phyloP scores from a whole-genome alignment of 2,888 invertebrate genomes.

The Oligia fasciuncula region DNA sequence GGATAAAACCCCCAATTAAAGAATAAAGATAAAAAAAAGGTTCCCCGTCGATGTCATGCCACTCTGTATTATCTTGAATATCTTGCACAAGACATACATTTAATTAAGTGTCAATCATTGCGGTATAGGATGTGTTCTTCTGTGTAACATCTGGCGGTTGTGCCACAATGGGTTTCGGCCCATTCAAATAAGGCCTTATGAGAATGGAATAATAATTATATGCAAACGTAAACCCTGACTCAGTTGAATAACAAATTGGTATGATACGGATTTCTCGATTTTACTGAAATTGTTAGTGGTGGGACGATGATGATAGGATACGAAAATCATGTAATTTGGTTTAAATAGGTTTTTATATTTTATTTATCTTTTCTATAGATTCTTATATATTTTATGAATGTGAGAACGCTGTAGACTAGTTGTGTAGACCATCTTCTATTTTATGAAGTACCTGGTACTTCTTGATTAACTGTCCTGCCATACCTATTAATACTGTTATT shows the following conservation, averaged over 20 bases:
- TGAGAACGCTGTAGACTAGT: no score
- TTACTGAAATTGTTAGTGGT: background rate
- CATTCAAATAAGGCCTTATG: slow-evolving; percentile 40
- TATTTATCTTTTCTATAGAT: background rate
- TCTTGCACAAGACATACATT: slow-evolving; percentile 16
- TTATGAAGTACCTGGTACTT: no score
- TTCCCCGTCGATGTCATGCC: background rate
- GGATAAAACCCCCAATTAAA: no score
- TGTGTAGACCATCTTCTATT: no score
- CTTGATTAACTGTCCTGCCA: no score
- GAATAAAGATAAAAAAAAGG: no score
- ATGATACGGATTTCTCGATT: background rate
- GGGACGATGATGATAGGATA: background rate
- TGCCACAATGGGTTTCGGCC: slow-evolving; percentile 13
- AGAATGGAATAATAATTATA: slow-evolving; percentile 36
- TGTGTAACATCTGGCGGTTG: slow-evolving; percentile 47
- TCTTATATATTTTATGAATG: no score
- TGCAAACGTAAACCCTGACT: slow-evolving; percentile 10
- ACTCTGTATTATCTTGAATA: background rate
- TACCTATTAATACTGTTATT: no score
- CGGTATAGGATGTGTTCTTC: slow-evolving; percentile 42
- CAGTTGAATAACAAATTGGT: slow-evolving; percentile 16
- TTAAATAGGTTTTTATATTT: background rate
- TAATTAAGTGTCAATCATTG: slow-evolving; percentile 52
- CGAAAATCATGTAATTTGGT: background rate